Conservation (phyloP, 2,797 vertebrate genomes). For the Atherinosoma microstoma region DNA sequence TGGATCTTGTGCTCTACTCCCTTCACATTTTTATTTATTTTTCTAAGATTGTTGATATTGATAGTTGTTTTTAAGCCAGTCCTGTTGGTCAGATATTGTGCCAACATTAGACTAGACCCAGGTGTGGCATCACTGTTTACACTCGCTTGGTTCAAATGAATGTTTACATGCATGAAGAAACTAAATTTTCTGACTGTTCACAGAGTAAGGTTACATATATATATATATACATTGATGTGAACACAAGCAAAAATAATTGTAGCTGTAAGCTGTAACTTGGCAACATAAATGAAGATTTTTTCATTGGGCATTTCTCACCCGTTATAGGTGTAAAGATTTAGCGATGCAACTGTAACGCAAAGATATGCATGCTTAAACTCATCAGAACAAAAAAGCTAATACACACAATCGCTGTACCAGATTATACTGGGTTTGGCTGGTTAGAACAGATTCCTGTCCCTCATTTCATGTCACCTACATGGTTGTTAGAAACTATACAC, state of each 20-base stretch:
- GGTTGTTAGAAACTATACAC: constrained; percentile 19
- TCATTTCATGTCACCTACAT: constrained; percentile 17
- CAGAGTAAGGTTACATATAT: constrained; percentile 23
- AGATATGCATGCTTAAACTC: constrained; percentile 52
- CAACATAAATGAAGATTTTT: constrained; percentile 1
- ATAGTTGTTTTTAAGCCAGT: constrained; percentile 11
- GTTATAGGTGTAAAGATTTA: constrained; percentile 24
- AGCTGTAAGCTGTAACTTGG: constrained; percentile 26
- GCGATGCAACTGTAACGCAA: background rate
- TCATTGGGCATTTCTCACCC: constrained; percentile 13
- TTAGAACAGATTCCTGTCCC: constrained; percentile 40
- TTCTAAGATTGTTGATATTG: background rate
- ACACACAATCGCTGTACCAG: constrained; percentile 20
- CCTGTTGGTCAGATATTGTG: constrained; percentile 9
- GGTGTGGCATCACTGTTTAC: constrained; percentile 52
- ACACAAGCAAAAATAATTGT: constrained; percentile 19
- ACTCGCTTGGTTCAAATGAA: constrained; percentile 58
- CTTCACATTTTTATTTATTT: background rate
- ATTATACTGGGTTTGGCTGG: constrained; percentile 49
- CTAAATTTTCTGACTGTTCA: constrained; percentile 33
- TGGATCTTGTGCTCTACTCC: background rate
- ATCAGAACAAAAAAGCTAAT: constrained; percentile 12
- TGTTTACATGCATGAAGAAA: constrained; percentile 73
- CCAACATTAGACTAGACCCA: constrained; percentile 8
- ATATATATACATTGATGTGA: constrained; percentile 19